phyloP scores from a whole-genome alignment of 2,888 invertebrate species.

The Arrhopalites spinosus region DNA sequence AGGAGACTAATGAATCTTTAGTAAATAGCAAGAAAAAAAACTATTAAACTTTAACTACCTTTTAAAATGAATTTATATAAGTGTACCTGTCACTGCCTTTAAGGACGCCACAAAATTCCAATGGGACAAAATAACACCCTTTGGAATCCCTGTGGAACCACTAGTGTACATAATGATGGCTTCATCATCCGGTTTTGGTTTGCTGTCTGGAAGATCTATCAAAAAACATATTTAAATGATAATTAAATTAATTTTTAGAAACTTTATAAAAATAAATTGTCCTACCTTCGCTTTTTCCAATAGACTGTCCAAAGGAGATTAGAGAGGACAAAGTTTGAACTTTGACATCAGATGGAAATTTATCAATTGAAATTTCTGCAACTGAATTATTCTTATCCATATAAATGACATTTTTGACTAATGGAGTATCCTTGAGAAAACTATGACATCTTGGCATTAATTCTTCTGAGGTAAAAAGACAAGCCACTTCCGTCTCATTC shows the following conservation, averaged over 20 bases:
- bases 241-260: constrained; percentile 14
- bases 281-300: constrained; percentile 16
- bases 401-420: constrained; percentile 78
- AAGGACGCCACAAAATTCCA: constrained; percentile 80
- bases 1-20: neutral
- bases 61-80: neutral
- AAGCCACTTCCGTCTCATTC: constrained; percentile 92
- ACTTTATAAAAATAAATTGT: neutral
- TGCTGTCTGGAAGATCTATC: constrained; percentile 64
- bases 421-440: constrained; percentile 73
- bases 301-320: constrained; percentile 35
- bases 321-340: constrained; percentile 42
- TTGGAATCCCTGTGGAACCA: constrained; percentile 93
- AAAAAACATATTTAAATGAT: constrained; percentile 46
- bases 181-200: constrained; percentile 71
- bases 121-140: constrained; percentile 84
- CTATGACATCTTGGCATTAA: constrained; percentile 87
- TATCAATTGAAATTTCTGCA: neutral
- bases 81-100: constrained; percentile 63
- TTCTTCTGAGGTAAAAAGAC: constrained; percentile 90
- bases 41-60: neutral
- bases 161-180: constrained; percentile 99
- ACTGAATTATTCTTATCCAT: constrained; percentile 66
- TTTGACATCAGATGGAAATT: constrained; percentile 38
- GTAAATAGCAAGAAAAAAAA: neutral